Conservation (phyloP, 2,888 invertebrate species). For the Notocelia uddmanniana region DNA sequence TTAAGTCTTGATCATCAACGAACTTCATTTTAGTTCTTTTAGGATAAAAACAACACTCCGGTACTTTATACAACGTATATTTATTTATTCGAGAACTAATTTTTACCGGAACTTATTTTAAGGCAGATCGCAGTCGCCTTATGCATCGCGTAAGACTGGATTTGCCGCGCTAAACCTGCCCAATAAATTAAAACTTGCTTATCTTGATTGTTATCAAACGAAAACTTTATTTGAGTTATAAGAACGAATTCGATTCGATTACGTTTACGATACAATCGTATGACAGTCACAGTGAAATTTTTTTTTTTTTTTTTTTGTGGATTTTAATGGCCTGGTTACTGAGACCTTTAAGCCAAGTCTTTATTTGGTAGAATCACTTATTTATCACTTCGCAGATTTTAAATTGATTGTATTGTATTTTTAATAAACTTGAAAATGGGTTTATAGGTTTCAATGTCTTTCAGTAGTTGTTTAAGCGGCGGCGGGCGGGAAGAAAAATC, state of each 20-base stretch:
- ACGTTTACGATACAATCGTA: too few relatives aligned
- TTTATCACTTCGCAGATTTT: too few relatives aligned
- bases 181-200: constrained; percentile 42
- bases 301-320: too few relatives aligned
- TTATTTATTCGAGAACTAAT: neutral
- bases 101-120: neutral
- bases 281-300: too few relatives aligned
- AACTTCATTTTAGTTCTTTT: constrained; percentile 16
- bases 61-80: neutral
- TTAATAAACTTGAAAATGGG: too few relatives aligned
- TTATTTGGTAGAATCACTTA: too few relatives aligned
- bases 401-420: too few relatives aligned
- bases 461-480: too few relatives aligned
- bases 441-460: too few relatives aligned
- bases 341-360: too few relatives aligned
- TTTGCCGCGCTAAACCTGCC: constrained; percentile 26
- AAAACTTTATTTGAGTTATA: constrained; percentile 5
- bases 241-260: neutral
- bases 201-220: constrained; percentile 39
- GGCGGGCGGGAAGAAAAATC: too few relatives aligned
- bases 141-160: constrained; percentile 31
- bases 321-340: too few relatives aligned
- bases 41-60: constrained; percentile 8
- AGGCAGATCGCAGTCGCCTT: constrained; percentile 8
- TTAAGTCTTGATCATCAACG: constrained; percentile 19